phyloP scores from a whole-genome alignment of 2,113 vertebrate genomes.

The Malurus elegans region DNA sequence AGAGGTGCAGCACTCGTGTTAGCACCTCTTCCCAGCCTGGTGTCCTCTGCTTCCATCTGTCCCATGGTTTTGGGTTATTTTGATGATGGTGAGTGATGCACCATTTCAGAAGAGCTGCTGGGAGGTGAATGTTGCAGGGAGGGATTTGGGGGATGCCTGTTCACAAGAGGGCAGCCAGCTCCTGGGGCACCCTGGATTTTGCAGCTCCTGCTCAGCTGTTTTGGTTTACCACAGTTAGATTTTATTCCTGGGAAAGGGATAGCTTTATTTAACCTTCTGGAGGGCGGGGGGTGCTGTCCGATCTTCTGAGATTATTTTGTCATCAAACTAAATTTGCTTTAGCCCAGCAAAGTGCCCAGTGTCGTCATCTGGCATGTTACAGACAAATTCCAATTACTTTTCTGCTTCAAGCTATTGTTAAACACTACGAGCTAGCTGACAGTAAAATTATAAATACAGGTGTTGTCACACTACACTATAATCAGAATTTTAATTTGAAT shows the following conservation, averaged over 20 bases:
- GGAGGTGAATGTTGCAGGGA: background rate
- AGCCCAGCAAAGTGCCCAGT: slow-evolving; percentile 72
- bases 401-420: slow-evolving; percentile 84
- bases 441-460: slow-evolving; percentile 91
- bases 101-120: background rate
- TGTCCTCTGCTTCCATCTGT: background rate
- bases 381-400: slow-evolving; percentile 88
- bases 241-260: background rate
- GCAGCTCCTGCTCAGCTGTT: background rate
- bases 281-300: background rate
- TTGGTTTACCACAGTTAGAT: background rate
- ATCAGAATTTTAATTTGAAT: slow-evolving; percentile 90
- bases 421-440: slow-evolving; percentile 84
- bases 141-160: background rate
- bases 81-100: background rate
- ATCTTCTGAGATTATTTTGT: slow-evolving; percentile 77
- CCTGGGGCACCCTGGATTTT: background rate
- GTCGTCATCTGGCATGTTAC: slow-evolving; percentile 83
- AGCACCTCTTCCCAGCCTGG: background rate
- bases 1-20: background rate
- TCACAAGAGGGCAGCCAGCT: background rate
- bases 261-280: slow-evolving; percentile 37
- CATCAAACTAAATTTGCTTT: slow-evolving; percentile 77
- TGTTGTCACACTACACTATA: slow-evolving; percentile 88
- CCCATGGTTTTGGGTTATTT: background rate